phyloP scores from a whole-genome alignment of 2,888 invertebrate species.

The Spilosoma lubricipeda region DNA sequence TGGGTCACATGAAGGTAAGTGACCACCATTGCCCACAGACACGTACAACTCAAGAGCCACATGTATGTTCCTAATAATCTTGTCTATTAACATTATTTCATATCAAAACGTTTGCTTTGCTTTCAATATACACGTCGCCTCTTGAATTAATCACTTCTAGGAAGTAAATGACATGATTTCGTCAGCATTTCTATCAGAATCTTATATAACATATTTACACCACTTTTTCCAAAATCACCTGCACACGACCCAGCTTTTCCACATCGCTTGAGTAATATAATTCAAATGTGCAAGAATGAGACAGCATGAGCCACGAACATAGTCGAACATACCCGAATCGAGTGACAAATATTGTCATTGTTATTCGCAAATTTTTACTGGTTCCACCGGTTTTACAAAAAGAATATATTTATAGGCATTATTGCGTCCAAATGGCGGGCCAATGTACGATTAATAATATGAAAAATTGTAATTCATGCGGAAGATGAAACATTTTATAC shows the following conservation, averaged over 20 bases:
- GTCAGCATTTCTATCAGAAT: not conserved
- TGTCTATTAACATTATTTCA: not conserved
- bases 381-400: slow-evolving; percentile 35
- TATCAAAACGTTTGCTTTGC: not conserved
- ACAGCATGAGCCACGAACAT: slow-evolving; percentile 55
- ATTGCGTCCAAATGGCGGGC: slow-evolving; percentile 23
- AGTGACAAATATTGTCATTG: slow-evolving; percentile 39
- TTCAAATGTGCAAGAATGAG: slow-evolving; percentile 61
- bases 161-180: slow-evolving; percentile 11
- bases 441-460: slow-evolving; percentile 29
- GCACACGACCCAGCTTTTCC: slow-evolving; percentile 45
- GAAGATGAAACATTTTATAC: slow-evolving; percentile 22
- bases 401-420: slow-evolving; percentile 28
- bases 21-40: too few species aligned
- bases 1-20: too few species aligned
- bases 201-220: slow-evolving; percentile 38
- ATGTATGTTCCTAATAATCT: too few species aligned
- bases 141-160: not conserved
- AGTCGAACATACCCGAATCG: slow-evolving; percentile 29
- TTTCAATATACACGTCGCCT: not conserved
- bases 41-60: too few species aligned
- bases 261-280: slow-evolving; percentile 57
- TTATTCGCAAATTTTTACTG: slow-evolving; percentile 40
- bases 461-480: slow-evolving; percentile 18
- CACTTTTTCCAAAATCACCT: slow-evolving; percentile 57